Evolutionary conservation across 2,113 vertebrate genomes (phyloP), one percentile per base, ranked within the genome.

Genomic region (Merops nubicus): DNA sequence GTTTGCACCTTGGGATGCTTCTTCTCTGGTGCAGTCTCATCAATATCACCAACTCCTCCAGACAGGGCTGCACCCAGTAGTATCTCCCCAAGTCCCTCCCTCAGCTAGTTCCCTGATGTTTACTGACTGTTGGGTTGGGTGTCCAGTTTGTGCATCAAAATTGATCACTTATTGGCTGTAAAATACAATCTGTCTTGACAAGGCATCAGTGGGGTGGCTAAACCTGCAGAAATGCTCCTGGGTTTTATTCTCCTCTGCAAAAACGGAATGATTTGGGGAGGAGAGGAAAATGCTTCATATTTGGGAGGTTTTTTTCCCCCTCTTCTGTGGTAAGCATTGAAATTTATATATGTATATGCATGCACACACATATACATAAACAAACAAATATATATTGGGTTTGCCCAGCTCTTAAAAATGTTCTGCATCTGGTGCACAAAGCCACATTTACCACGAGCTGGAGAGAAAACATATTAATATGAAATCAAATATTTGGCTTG

Each of bases 401-500:
- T 79, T 63, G 47, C 73, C 60, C 34, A 85, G 31, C 62, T 62
- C 79, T 95, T 94, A 85, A 93, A 95, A 96, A 93, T 57, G 29
- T 56, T 78, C 59, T 95, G 68, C 93, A 88, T 96, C 95, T 93
- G 91, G 73, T 95, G 96, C 72, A 47, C 2, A 33, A 85, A 96
- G 91, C 84, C 91, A 94, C 92, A 95, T 47, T 96, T 26, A 88
- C 86, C 93, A 93, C 73, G 16, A 83, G 88, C 75, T 85, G 96
- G 63, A 92, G 94, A 73, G 91, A 95, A 98, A 96, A 96, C 90
- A 96, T 69, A 94, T 96, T 95, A 95, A 86, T 93, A 54, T 83
- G 47, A 97, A 92, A 88, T 82, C 70, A 98, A 98, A 98, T 97
- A 97, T 97, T 97, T 97, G 91, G 22, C 90, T 90, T 94, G 50